These are phyloP conservation scores for Diadegma fenestrale DNA, from an alignment of 2,888 invertebrate species.

Conservation along the genomic window DNA sequence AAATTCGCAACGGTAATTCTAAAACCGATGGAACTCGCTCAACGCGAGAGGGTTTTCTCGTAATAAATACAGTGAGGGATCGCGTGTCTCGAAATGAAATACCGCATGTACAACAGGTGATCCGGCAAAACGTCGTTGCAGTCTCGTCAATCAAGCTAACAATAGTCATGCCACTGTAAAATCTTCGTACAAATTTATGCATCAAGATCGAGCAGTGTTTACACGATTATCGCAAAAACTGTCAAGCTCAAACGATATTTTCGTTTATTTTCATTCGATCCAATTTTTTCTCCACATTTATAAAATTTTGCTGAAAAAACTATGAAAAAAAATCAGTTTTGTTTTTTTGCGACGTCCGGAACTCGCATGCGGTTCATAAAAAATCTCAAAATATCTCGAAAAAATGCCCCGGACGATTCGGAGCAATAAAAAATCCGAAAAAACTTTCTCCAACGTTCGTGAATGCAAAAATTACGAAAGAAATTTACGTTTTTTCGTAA, in stretches of 20 bases:
- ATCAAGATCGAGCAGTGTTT: conserved; percentile 13
- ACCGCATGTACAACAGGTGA: conserved; percentile 29
- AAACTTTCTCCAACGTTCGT: not conserved
- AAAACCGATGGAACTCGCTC: too few species aligned
- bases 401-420: not conserved
- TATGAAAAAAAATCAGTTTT: too few species aligned
- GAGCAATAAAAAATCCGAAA: not conserved
- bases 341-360: too few species aligned
- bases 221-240: not conserved
- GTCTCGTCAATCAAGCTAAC: conserved; percentile 31
- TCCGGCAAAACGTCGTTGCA: conserved; percentile 20
- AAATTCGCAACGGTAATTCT: too few species aligned
- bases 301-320: too few species aligned
- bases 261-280: not conserved
- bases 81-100: conserved; percentile 27
- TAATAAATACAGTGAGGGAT: conserved; percentile 15
- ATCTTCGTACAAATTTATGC: conserved; percentile 1
- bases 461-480: not conserved
- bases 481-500: not conserved
- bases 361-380: too few species aligned
- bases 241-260: not conserved
- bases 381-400: too few species aligned
- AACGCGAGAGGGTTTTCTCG: not conserved
- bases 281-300: not conserved
- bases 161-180: not conserved